phyloP scores from a whole-genome alignment of 2,113 vertebrate genomes.

The Nasalis larvatus region DNA sequence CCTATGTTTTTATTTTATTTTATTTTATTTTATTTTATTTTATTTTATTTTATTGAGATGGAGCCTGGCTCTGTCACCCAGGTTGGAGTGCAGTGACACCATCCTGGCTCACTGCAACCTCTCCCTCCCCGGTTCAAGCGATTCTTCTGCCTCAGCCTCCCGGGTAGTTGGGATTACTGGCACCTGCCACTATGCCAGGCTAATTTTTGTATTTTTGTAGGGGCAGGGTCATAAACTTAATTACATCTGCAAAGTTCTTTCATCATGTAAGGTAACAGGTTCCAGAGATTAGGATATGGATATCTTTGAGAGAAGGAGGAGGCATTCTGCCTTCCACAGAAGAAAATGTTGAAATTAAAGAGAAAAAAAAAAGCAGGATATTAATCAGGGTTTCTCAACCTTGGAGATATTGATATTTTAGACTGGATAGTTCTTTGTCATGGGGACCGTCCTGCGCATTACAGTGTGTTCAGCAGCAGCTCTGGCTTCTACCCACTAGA shows the following conservation, averaged over 20 bases:
- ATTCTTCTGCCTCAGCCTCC: too few species aligned
- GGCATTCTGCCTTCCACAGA: neutral
- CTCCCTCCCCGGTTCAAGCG: too few species aligned
- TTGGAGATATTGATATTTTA: neutral
- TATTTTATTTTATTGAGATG: too few species aligned
- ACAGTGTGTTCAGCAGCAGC: neutral
- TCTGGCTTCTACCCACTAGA: neutral
- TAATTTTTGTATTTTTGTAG: too few species aligned
- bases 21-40: neutral
- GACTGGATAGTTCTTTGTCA: neutral
- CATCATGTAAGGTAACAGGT: neutral
- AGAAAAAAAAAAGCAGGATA: neutral
- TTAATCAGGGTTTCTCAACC: neutral
- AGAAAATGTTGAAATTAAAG: neutral
- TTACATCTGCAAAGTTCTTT: neutral
- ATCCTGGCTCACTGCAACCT: too few species aligned
- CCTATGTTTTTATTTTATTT: neutral
- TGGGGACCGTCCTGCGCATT: neutral
- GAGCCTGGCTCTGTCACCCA: too few species aligned
- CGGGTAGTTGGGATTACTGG: too few species aligned
- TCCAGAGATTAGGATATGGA: neutral
- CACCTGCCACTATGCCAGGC: too few species aligned
- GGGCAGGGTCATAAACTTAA: neutral
- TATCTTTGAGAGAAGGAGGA: too few species aligned
- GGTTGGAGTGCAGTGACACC: too few species aligned